Evolutionary conservation across 1,140 invertebrate genomes (phyloP).

Genomic region (Pseudomyrmex dendroicus): DNA sequence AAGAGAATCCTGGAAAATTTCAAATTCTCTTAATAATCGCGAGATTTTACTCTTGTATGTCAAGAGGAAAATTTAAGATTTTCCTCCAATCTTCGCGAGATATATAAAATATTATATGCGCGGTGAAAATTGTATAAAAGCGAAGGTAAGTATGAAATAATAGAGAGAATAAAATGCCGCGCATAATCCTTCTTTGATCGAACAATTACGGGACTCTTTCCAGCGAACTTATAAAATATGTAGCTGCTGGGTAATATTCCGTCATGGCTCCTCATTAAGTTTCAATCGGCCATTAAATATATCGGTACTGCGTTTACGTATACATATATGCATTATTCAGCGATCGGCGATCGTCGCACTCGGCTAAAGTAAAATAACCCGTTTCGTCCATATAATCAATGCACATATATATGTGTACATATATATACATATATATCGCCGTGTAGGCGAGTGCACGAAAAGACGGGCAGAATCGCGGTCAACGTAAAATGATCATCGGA

Average conservation of each 20-base stretch:
- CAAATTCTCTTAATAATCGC: not conserved
- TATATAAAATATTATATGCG: not conserved
- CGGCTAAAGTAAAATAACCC: not conserved
- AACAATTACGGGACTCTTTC: not conserved
- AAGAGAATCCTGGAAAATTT: not conserved
- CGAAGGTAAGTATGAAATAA: not conserved
- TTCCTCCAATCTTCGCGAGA: not conserved
- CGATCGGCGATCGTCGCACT: not conserved
- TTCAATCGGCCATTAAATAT: constrained; percentile 27
- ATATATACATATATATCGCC: too few species aligned
- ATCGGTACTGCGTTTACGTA: constrained; percentile 11
- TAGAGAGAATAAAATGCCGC: not conserved
- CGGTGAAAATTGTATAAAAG: not conserved
- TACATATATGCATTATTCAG: constrained; percentile 28
- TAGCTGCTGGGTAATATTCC: constrained; percentile 7
- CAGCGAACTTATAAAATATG: not conserved
- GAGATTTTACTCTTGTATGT: constrained; percentile 9
- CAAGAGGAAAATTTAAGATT: not conserved
- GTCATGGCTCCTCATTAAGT: constrained; percentile 22
- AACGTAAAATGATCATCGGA: constrained; percentile 16
- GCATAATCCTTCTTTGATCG: not conserved
- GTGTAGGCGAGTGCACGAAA: not conserved
- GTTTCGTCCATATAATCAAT: constrained; percentile 16
- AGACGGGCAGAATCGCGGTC: constrained; percentile 1
- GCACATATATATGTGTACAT: not conserved